These are phyloP conservation scores for Gonocerus acuteangulatus DNA, from an alignment of 2,888 invertebrate species.

Conservation along the genomic window DNA sequence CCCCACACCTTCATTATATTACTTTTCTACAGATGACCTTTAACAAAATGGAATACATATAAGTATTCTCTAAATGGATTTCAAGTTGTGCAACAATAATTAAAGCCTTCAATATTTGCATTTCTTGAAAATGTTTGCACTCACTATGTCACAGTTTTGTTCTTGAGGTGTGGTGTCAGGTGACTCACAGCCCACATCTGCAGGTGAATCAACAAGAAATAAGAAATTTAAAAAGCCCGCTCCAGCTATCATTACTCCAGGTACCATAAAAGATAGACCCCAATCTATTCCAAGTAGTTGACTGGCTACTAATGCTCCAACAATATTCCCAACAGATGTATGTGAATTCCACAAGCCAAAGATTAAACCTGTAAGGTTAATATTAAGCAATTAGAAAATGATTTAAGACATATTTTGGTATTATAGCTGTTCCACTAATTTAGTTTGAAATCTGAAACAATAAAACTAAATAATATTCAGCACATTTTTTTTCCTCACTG, in stretches of 20 bases:
- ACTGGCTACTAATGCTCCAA: constrained; percentile 80
- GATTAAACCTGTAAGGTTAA: constrained; percentile 59
- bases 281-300: constrained; percentile 78
- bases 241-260: constrained; percentile 70
- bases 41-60: too few species aligned
- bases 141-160: not conserved
- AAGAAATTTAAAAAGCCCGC: constrained; percentile 69
- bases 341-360: constrained; percentile 98
- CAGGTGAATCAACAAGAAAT: constrained; percentile 75
- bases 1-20: too few species aligned
- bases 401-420: not conserved
- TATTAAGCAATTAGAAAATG: too few species aligned
- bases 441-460: too few species aligned
- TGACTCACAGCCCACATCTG: constrained; percentile 48
- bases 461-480: too few species aligned
- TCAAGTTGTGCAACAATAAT: too few species aligned
- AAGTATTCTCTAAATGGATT: too few species aligned
- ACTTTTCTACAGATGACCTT: too few species aligned
- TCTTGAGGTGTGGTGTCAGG: not conserved
- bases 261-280: constrained; percentile 86
- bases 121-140: not conserved
- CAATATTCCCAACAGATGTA: constrained; percentile 89
- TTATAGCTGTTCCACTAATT: not conserved
- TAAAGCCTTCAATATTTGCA: too few species aligned
- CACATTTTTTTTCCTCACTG: too few species aligned